Conservation (phyloP, 2,113 vertebrate genomes). For the Eudyptes chrysolophus region DNA sequence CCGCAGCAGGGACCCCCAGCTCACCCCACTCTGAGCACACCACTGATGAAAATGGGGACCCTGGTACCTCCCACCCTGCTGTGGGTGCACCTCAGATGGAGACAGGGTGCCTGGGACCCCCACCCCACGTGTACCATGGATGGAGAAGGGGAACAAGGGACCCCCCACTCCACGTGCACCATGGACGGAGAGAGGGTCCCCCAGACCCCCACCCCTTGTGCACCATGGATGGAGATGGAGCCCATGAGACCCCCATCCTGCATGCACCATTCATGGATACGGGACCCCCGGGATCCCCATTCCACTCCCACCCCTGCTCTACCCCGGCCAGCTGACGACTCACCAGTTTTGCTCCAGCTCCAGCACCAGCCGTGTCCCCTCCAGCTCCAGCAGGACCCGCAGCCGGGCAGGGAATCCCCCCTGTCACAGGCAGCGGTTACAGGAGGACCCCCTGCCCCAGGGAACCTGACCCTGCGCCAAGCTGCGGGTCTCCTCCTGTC, state of each 20-base stretch:
- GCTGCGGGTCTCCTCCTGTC: neutral
- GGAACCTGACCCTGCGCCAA: fast-evolving
- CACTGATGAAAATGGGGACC: neutral
- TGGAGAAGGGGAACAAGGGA: neutral
- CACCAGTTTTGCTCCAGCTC: conserved; percentile 88
- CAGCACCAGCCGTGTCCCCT: conserved; percentile 72
- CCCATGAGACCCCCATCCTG: neutral
- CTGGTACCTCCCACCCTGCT: neutral
- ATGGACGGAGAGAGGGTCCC: neutral
- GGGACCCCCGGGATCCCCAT: neutral
- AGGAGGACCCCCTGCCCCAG: too few species aligned
- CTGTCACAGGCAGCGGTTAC: neutral
- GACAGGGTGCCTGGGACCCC: neutral
- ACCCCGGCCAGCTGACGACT: neutral
- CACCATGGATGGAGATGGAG: neutral
- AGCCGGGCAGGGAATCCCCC: conserved; percentile 73
- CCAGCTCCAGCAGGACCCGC: conserved; percentile 77
- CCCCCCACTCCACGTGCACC: neutral
- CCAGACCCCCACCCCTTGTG: neutral
- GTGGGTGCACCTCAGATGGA: fast-evolving
- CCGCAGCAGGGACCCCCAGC: neutral
- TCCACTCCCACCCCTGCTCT: neutral
- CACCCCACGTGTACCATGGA: fast-evolving
- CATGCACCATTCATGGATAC: fast-evolving
- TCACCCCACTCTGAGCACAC: neutral